Evolutionary conservation across 2,888 invertebrate genomes (phyloP).

Genomic region (Sinotaia quadrata): DNA sequence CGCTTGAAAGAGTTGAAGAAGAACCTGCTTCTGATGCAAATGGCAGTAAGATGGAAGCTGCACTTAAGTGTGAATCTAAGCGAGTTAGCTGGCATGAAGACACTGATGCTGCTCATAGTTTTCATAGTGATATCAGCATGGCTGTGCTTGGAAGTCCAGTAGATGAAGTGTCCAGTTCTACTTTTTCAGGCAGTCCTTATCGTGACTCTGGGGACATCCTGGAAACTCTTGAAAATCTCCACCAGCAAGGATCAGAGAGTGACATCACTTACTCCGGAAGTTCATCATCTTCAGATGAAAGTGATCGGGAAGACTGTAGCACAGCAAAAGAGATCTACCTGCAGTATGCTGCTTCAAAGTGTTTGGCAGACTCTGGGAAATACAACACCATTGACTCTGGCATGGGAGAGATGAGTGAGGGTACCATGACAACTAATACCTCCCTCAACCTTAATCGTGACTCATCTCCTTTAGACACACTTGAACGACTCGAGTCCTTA

Average conservation of each 20-base stretch:
- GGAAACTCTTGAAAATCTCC: slow-evolving; percentile 42
- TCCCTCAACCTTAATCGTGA: slow-evolving; percentile 39
- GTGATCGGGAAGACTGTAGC: slow-evolving; percentile 25
- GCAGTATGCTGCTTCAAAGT: slow-evolving; percentile 43
- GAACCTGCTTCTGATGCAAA: slow-evolving; percentile 24
- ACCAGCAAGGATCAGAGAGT: slow-evolving; percentile 38
- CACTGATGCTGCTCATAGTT: slow-evolving; percentile 37
- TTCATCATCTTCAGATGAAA: slow-evolving; percentile 27
- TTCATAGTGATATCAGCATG: slow-evolving; percentile 43
- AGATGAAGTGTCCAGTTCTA: slow-evolving; percentile 39
- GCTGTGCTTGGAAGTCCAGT: slow-evolving; percentile 41
- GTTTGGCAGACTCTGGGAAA: slow-evolving; percentile 54
- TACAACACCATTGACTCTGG: slow-evolving; percentile 58
- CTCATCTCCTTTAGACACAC: slow-evolving; percentile 51
- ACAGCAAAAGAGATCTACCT: slow-evolving; percentile 39
- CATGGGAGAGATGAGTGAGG: slow-evolving; percentile 43
- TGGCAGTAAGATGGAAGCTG: slow-evolving; percentile 26
- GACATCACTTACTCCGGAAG: slow-evolving; percentile 43
- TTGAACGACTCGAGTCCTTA: slow-evolving; percentile 35
- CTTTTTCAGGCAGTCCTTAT: slow-evolving; percentile 30
- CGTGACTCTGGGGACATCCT: slow-evolving; percentile 38
- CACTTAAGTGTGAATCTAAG: slow-evolving; percentile 41
- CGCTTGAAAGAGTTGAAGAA: slow-evolving; percentile 40
- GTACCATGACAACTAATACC: slow-evolving; percentile 14
- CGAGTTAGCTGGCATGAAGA: slow-evolving; percentile 60